These are phyloP conservation scores for Silvanus unidentatus DNA, from an alignment of 2,888 invertebrate species.

Conservation along the genomic window DNA sequence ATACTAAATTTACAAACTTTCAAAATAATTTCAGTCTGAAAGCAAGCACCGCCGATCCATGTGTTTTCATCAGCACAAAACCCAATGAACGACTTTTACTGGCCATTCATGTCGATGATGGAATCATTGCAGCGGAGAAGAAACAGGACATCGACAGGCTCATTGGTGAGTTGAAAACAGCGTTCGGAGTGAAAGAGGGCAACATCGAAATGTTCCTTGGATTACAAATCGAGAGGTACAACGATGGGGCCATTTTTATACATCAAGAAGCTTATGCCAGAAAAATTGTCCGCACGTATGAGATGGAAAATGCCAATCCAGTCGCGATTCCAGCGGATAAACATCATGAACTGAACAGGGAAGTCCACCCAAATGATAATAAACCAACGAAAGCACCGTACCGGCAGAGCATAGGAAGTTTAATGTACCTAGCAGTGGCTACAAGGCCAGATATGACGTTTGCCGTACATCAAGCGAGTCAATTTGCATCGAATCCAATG, in stretches of 20 bases:
- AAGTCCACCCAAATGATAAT: neutral
- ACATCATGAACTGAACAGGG: neutral
- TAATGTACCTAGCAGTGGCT: no score
- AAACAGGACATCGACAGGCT: no score
- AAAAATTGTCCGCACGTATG: no score
- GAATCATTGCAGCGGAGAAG: neutral
- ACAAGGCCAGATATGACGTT: no score
- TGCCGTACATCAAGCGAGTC: no score
- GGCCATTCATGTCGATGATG: neutral
- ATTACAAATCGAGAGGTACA: no score
- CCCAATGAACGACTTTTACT: neutral
- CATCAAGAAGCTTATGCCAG: no score
- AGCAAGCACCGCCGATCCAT: neutral
- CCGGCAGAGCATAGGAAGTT: neutral
- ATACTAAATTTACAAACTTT: neutral
- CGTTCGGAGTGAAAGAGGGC: no score
- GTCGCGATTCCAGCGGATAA: neutral
- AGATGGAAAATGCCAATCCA: neutral
- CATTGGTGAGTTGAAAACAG: no score
- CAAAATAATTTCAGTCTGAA: neutral
- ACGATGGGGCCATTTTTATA: no score
- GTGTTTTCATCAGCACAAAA: neutral
- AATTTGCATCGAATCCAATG: no score
- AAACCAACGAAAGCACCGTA: neutral
- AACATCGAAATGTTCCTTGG: no score